A percentile compares a stretch with the other conserved stretches of the same genome.
Evolutionary conservation across 1,140 invertebrate genomes (phyloP).

Genomic region (Aphaenogaster floridana): DNA sequence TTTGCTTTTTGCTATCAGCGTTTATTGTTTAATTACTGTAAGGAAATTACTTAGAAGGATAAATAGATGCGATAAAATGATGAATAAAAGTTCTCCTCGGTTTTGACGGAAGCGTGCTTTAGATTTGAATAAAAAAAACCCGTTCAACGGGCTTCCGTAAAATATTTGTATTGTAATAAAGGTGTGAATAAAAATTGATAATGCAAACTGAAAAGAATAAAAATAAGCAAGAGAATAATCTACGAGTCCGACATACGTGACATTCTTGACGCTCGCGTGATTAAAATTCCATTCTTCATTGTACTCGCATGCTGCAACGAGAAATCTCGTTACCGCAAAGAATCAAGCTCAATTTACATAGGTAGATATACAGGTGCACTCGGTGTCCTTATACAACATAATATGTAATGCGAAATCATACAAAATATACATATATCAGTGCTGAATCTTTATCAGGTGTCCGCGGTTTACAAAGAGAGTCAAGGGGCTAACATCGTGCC

Average conservation of each 20-base stretch:
- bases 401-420: not conserved
- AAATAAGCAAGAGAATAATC: not conserved
- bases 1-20: not conserved
- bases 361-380: conserved; percentile 51
- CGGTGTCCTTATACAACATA: not conserved
- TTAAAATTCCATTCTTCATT: conserved; percentile 43
- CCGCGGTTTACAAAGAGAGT: conserved; percentile 14
- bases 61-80: not conserved
- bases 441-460: conserved; percentile 57
- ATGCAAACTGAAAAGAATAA: not conserved
- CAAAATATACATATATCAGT: not conserved
- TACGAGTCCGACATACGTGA: conserved; percentile 31
- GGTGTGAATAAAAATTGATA: not conserved
- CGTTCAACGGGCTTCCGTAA: not conserved
- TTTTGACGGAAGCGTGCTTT: not conserved
- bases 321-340: conserved; percentile 65
- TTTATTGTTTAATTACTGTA: not conserved
- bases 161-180: conserved; percentile 20
- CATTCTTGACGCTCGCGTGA: conserved; percentile 18
- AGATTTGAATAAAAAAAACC: not conserved
- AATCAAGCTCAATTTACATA: conserved; percentile 76
- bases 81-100: not conserved
- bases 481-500: not conserved
- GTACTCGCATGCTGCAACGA: conserved; percentile 9
- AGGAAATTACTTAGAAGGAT: not conserved